phyloP scores from a whole-genome alignment of 2,888 invertebrate species.

The Harpagoxenus sublaevis region DNA sequence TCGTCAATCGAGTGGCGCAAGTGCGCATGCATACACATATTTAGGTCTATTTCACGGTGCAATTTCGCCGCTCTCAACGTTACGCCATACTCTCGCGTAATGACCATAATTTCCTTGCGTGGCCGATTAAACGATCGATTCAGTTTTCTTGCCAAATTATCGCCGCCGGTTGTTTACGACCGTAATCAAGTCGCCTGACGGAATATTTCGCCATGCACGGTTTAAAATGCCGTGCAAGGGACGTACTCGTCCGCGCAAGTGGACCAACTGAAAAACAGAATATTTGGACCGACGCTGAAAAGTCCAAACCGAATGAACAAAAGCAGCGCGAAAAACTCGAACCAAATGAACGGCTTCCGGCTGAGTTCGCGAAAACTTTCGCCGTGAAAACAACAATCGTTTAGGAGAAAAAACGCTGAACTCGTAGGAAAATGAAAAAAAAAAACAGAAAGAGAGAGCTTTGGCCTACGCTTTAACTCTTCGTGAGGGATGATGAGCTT shows the following conservation, averaged over 20 bases:
- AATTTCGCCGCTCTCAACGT: constrained; percentile 54
- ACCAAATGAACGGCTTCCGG: constrained; percentile 42
- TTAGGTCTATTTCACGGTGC: constrained; percentile 61
- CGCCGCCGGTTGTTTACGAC: constrained; percentile 11
- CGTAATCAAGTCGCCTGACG: constrained; percentile 1
- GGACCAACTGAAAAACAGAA: constrained; percentile 34
- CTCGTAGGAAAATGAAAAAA: constrained; percentile 31
- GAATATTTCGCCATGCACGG: constrained; percentile 9
- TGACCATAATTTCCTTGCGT: constrained; percentile 35
- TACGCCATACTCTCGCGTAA: background rate
- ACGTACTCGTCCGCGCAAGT: background rate
- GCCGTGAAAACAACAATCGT: constrained; percentile 55
- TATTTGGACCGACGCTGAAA: constrained; percentile 39
- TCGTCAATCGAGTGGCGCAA: constrained; percentile 75
- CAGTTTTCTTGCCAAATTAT: constrained; percentile 44
- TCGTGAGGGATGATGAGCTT: constrained; percentile 50
- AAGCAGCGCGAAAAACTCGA: constrained; percentile 44
- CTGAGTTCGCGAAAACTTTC: constrained; percentile 55
- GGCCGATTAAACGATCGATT: constrained; percentile 42
- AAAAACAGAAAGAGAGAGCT: constrained; percentile 12
- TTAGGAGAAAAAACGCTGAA: constrained; percentile 58
- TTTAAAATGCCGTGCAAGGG: constrained; percentile 17
- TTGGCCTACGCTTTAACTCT: constrained; percentile 33
- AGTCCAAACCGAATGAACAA: constrained; percentile 50
- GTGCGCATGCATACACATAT: constrained; percentile 45